Evolutionary conservation across 2,797 vertebrate species (phyloP).

Genomic region (Otolemur crassicaudatus): DNA sequence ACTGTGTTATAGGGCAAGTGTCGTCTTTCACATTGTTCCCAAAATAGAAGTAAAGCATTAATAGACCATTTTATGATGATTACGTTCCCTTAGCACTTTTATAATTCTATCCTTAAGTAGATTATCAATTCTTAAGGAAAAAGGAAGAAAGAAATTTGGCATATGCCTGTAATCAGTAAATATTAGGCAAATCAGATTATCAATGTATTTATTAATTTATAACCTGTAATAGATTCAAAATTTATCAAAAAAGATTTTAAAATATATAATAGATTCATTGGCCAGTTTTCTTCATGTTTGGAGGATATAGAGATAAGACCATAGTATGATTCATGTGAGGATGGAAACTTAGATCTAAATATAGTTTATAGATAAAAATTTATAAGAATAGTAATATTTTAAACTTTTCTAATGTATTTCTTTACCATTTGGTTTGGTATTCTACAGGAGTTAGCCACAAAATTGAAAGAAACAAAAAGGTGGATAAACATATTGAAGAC

Average conservation of each 20-base stretch:
- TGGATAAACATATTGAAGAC: not conserved
- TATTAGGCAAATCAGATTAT: not conserved
- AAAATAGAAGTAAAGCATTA: not conserved
- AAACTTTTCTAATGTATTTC: not conserved
- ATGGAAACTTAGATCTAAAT: not conserved
- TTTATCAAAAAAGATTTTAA: not conserved
- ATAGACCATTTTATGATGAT: not conserved
- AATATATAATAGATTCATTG: not conserved
- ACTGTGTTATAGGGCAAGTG: not conserved
- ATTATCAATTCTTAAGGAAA: not conserved
- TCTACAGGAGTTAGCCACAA: not conserved
- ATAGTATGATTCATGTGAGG: not conserved
- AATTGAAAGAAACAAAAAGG: not conserved
- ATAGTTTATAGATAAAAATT: not conserved
- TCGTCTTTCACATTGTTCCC: not conserved
- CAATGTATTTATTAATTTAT: not conserved
- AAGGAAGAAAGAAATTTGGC: not conserved
- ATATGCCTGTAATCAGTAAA: not conserved
- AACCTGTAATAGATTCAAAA: not conserved
- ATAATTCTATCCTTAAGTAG: not conserved
- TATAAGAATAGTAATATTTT: not conserved
- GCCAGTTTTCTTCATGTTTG: not conserved
- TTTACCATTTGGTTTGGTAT: not conserved
- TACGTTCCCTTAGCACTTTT: not conserved
- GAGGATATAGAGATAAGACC: not conserved